phyloP scores from a whole-genome alignment of 2,888 invertebrate genomes.

The Aspidiotus rigidus region DNA sequence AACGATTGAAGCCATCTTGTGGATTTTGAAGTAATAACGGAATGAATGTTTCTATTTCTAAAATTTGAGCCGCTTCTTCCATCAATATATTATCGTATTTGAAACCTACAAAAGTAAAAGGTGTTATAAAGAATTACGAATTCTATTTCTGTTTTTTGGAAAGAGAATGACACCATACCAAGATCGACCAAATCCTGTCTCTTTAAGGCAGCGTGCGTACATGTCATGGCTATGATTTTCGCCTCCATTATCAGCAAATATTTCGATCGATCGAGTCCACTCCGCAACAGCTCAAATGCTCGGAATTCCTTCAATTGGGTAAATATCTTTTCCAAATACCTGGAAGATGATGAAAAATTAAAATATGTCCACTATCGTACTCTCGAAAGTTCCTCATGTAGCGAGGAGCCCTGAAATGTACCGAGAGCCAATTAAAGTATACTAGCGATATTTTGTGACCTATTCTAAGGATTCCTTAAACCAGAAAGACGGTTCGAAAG shows the following conservation, averaged over 20 bases:
- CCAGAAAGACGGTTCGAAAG: no score
- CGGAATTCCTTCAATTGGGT: slow-evolving; percentile 95
- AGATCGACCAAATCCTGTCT: slow-evolving; percentile 90
- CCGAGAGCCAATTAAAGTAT: no score
- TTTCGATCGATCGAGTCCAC: slow-evolving; percentile 89
- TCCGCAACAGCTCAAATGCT: slow-evolving; percentile 91
- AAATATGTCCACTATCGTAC: no score
- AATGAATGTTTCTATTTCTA: slow-evolving; percentile 99
- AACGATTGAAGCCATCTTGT: slow-evolving; percentile 84
- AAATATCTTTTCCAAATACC: slow-evolving; percentile 90
- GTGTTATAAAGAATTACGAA: neutral
- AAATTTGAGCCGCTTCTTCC: slow-evolving; percentile 98
- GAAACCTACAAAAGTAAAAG: slow-evolving; percentile 55
- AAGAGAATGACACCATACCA: slow-evolving; percentile 49
- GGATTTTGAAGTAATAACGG: slow-evolving; percentile 97
- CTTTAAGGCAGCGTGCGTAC: slow-evolving; percentile 97
- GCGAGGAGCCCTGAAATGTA: no score
- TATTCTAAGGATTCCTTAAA: no score
- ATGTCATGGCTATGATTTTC: slow-evolving; percentile 99
- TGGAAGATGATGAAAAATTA: slow-evolving; percentile 38
- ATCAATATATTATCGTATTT: slow-evolving; percentile 98
- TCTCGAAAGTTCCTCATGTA: no score
- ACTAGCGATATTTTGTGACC: no score
- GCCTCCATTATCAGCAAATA: slow-evolving; percentile 96
- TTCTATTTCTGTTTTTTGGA: neutral